Evolutionary conservation across 1,140 invertebrate genomes (phyloP).

Genomic region (Nylanderia fulva): DNA sequence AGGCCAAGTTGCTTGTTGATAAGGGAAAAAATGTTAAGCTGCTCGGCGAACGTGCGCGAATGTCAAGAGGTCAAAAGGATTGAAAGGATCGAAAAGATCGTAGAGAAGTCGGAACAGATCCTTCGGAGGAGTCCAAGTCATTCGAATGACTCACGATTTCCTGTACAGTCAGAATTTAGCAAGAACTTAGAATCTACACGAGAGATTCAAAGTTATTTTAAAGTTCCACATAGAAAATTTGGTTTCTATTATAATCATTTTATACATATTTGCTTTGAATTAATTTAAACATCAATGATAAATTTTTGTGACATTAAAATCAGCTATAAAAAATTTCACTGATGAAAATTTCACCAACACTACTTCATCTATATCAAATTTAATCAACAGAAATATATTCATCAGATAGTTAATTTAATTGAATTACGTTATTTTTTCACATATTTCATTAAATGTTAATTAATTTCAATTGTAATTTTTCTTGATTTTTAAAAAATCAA

Average conservation of each 20-base stretch:
- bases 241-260: not conserved
- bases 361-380: not conserved
- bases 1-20: conserved; percentile 43
- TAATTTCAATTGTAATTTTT: not conserved
- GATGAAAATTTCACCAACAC: not conserved
- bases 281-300: conserved; percentile 3
- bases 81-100: not conserved
- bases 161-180: conserved; percentile 14
- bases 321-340: not conserved
- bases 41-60: conserved; percentile 11
- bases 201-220: not conserved
- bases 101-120: not conserved
- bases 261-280: not conserved
- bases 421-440: not conserved
- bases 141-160: conserved; percentile 29
- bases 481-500: not conserved
- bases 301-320: conserved; percentile 1
- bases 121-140: conserved; percentile 49
- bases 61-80: conserved; percentile 51
- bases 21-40: conserved; percentile 41
- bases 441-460: not conserved
- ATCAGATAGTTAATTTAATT: not conserved
- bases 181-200: not conserved
- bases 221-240: not conserved
- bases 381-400: not conserved